A percentile compares a stretch with the other conserved stretches of the same genome.
Evolutionary conservation across 1,140 invertebrate genomes (phyloP).

Genomic region (Philotrypesis tridentata): DNA sequence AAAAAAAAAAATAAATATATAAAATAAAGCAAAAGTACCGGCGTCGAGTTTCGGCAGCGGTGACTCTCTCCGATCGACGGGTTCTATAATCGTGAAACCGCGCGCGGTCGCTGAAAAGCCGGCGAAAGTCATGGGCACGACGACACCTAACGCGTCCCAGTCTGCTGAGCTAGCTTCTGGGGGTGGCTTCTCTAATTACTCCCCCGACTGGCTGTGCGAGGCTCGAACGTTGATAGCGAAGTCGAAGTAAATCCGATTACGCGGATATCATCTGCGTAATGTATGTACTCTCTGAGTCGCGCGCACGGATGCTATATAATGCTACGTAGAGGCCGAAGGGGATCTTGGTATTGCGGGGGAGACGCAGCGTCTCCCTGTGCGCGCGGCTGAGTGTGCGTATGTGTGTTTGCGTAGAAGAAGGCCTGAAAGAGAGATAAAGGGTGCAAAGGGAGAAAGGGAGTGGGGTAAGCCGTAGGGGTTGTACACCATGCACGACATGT

Average conservation of each 20-base stretch:
- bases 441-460: conserved; percentile 73
- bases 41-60: not conserved
- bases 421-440: conserved; percentile 69
- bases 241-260: conserved; percentile 74
- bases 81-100: conserved; percentile 19
- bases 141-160: not conserved
- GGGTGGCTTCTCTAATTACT: conserved; percentile 64
- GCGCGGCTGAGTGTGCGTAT: conserved; percentile 3
- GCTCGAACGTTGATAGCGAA: conserved; percentile 70
- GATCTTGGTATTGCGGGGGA: conserved; percentile 15
- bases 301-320: conserved; percentile 12
- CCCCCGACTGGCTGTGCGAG: conserved; percentile 57
- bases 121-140: conserved; percentile 30
- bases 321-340: not conserved
- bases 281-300: conserved; percentile 67
- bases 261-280: conserved; percentile 73
- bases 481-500: conserved; percentile 68
- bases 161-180: conserved; percentile 38
- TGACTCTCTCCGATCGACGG: conserved; percentile 15
- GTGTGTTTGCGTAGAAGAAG: conserved; percentile 18
- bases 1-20: too few relatives aligned
- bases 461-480: conserved; percentile 50
- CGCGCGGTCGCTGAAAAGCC: conserved; percentile 8
- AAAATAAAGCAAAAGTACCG: not conserved
- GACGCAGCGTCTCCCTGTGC: not conserved